A percentile compares a stretch with the other conserved stretches of the same genome.
These are phyloP conservation scores for Tapera naevia DNA, from an alignment of 2,797 vertebrate species.

Conservation along the genomic window DNA sequence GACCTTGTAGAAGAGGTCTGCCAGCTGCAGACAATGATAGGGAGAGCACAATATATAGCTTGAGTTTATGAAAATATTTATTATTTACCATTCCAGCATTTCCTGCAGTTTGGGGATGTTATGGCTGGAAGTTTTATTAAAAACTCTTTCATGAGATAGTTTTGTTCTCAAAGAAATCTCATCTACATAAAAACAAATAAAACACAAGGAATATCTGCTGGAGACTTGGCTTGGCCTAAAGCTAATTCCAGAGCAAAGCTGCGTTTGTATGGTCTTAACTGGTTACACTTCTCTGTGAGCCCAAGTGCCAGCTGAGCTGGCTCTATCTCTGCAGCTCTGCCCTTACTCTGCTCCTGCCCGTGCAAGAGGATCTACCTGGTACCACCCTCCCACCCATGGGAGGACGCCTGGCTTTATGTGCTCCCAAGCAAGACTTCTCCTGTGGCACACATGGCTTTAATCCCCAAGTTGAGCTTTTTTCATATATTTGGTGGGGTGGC, in stretches of 20 bases:
- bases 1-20: background rate
- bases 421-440: background rate
- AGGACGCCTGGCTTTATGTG: background rate
- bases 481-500: background rate
- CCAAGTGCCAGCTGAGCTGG: background rate
- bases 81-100: background rate
- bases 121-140: background rate
- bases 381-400: background rate
- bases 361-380: fast-evolving
- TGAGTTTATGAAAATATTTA: background rate
- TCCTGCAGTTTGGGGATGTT: background rate
- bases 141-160: background rate
- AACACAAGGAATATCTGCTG: background rate
- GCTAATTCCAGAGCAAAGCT: background rate
- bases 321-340: background rate
- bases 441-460: background rate
- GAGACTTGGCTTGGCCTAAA: background rate
- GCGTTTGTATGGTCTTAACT: background rate
- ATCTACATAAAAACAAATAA: background rate
- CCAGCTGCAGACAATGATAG: background rate
- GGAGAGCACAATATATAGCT: background rate
- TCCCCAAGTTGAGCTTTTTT: background rate
- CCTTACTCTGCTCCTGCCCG: background rate
- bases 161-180: background rate
- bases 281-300: background rate